Conservation (phyloP, 2,888 invertebrate species). For the Ypsolopha sequella region DNA sequence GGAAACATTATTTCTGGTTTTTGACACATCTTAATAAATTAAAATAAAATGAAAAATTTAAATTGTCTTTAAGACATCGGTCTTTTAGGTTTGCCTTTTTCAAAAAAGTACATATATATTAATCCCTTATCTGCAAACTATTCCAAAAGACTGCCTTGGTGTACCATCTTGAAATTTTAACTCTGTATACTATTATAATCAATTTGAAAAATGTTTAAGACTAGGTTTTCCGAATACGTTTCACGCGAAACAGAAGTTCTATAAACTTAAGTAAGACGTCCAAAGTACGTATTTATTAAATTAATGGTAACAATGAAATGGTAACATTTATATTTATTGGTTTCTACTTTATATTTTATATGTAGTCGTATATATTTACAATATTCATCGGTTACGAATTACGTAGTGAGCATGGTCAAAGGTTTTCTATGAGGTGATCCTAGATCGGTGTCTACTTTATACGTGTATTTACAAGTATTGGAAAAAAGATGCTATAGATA, state of each 20-base stretch:
- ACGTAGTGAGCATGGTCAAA: conserved; percentile 19
- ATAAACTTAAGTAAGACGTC: conserved; percentile 17
- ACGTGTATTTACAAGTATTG: conserved; percentile 53
- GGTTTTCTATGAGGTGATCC: conserved; percentile 6
- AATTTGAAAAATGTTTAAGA: conserved; percentile 14
- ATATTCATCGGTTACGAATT: conserved; percentile 37
- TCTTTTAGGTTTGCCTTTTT: too few relatives aligned
- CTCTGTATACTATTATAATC: background rate
- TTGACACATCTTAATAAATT: too few relatives aligned
- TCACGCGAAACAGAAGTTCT: conserved; percentile 11
- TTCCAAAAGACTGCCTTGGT: too few relatives aligned
- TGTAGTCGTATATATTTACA: conserved; percentile 33
- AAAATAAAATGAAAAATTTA: too few relatives aligned
- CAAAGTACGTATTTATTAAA: conserved; percentile 19
- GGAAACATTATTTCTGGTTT: too few relatives aligned
- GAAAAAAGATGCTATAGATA: conserved; percentile 17
- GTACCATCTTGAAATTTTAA: too few relatives aligned
- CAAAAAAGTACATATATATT: too few relatives aligned
- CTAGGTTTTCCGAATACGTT: conserved; percentile 35
- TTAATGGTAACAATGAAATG: conserved; percentile 36
- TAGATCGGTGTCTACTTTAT: conserved; percentile 20
- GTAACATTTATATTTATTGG: conserved; percentile 30
- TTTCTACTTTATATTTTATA: conserved; percentile 20
- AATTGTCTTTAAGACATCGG: too few relatives aligned
- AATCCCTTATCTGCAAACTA: too few relatives aligned